Base-by-base conservation (phyloP, 2,113 vertebrate genomes). In the Antechinus stuartii region DNA sequence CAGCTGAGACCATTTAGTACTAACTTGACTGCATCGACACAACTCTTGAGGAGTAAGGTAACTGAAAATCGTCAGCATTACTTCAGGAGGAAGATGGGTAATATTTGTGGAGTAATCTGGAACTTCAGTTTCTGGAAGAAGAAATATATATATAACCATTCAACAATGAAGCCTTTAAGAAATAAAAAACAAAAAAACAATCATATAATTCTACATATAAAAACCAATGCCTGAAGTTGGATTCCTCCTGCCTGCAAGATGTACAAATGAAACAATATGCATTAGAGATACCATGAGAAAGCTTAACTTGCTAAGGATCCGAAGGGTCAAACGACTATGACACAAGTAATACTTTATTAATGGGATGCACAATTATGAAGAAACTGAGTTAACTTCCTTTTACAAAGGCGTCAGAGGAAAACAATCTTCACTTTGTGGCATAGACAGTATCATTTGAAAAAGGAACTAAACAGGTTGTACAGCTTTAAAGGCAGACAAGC, bases 21-120 rank as follows among this genome's bases (percentile, higher is more conserved):
- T 99, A 97, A 99, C 99, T 98, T 99, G 99, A 96, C 99, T 99
- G 90, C 99, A 99, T 95, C 99, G 99, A 97, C 99, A 99, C 97
- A 99, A 98, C 91, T 99, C 99, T 93, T 98, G 98, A 84, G 99
- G 99, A 90, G 98, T 98, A 98, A 99, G 99, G 95, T 99, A 99
- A 96, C 98, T 98, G 98, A 99, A 99, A 95, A 99, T 98, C 94
- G 99, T 98, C 98, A 99, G 98, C 98, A 99, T 98, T 93, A 99
- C 99, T 98, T 99, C 99, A 93, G 99, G 98, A 54, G 99, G 99
- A 96, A 99, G 99, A 96, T 98, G 98, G 53, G 98, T 98, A 98
- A 99, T 99, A 98, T 99, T 98, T 93, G 98, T 98, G 96, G 92
- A 97, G 57, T 98, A 98, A 55, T 97, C 98, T 94, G 98, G 97